A percentile compares a stretch with the other conserved stretches of the same genome.
These are phyloP conservation scores for Thryonomys swinderianus DNA, from an alignment of 2,113 vertebrate genomes.

Conservation along the genomic window DNA sequence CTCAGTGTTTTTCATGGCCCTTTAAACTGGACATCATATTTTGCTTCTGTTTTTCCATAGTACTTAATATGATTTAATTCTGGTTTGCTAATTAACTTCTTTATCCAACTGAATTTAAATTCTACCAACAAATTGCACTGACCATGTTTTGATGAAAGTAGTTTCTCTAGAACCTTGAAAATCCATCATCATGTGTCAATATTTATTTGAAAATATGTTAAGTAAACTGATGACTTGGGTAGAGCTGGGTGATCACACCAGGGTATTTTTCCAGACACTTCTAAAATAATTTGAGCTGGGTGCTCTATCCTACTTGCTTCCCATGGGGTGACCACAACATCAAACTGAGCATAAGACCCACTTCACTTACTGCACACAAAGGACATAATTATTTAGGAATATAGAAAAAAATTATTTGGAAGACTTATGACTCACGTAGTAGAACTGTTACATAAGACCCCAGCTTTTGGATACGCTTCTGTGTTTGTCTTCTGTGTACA, in stretches of 20 bases:
- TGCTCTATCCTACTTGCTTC: neutral
- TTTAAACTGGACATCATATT: neutral
- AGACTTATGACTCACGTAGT: neutral
- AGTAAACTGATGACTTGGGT: conserved; percentile 10
- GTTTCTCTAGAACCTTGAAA: neutral
- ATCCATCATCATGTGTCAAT: neutral
- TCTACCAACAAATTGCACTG: neutral
- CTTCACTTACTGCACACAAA: neutral
- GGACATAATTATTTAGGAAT: neutral
- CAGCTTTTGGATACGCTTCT: neutral
- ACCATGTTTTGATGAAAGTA: neutral
- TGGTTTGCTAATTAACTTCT: neutral
- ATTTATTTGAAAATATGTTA: neutral
- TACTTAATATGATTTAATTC: neutral
- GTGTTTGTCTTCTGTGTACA: too few species aligned
- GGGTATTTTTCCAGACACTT: conserved; percentile 7
- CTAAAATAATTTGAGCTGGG: neutral
- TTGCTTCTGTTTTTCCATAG: neutral
- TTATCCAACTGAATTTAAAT: neutral
- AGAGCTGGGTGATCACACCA: neutral
- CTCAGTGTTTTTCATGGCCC: neutral
- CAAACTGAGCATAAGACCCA: neutral
- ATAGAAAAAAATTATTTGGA: neutral
- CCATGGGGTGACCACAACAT: neutral
- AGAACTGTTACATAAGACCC: neutral